Evolutionary conservation across 2,797 vertebrate genomes (phyloP).

Genomic region (Sebastiscus albofasciatus): DNA sequence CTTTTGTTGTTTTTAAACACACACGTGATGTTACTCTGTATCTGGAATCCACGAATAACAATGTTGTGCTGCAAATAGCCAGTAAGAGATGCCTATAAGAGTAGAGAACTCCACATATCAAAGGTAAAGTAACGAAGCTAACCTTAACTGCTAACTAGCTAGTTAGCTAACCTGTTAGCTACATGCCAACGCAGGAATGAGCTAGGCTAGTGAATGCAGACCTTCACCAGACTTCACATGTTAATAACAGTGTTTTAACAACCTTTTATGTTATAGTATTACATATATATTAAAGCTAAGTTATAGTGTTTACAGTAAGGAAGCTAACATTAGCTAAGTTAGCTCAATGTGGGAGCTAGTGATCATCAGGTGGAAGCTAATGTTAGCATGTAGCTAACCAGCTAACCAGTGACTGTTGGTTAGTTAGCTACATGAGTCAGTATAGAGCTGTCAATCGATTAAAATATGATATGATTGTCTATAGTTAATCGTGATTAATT

Average conservation of each 20-base stretch:
- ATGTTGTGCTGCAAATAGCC: background rate
- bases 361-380: no score
- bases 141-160: background rate
- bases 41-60: background rate
- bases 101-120: background rate
- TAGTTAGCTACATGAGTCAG: background rate
- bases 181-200: background rate
- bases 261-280: no score
- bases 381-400: background rate
- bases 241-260: no score
- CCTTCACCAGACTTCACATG: no score
- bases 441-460: no score
- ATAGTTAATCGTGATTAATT: no score
- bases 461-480: no score
- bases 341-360: no score
- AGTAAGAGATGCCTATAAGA: background rate
- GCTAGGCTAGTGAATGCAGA: no score
- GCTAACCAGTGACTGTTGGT: background rate
- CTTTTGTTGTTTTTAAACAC: background rate
- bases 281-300: no score
- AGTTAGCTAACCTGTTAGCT: constrained; percentile 15
- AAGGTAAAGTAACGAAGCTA: constrained; percentile 58
- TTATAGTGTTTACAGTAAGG: no score
- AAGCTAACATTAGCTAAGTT: no score
- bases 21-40: background rate